A percentile compares a stretch with the other conserved stretches of the same genome.
Evolutionary conservation across 1,140 invertebrate genomes (phyloP).

Genomic region (Galendromus occidentalis): DNA sequence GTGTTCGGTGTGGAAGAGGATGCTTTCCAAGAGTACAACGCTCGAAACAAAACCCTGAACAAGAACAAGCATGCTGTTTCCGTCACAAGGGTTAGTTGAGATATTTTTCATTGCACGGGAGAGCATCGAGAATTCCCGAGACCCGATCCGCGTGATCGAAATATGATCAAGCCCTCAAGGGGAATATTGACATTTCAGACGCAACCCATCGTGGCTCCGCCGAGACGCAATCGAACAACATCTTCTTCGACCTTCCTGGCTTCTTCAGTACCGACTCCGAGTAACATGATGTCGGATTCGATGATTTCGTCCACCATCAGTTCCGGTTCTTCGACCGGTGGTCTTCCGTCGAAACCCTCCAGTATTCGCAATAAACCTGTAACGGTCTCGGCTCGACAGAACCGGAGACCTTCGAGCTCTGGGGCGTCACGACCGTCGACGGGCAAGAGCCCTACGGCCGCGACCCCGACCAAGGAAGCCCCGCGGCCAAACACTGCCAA

Average conservation of each 20-base stretch:
- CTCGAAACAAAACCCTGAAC: slow-evolving; percentile 13
- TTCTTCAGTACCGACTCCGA: neutral
- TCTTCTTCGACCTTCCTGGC: slow-evolving; percentile 3
- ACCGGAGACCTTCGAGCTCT: neutral
- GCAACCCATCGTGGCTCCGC: neutral
- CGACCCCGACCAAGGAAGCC: neutral
- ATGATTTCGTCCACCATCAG: slow-evolving; percentile 8
- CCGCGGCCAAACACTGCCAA: slow-evolving; percentile 14
- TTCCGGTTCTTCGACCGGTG: neutral
- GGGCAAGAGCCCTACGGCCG: neutral
- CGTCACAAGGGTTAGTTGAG: slow-evolving; percentile 14
- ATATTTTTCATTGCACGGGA: no score
- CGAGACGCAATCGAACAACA: neutral
- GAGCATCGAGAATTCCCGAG: neutral
- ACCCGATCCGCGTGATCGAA: slow-evolving; percentile 8
- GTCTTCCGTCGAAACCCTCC: neutral
- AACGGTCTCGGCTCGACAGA: neutral
- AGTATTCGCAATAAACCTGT: neutral
- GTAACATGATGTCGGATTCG: neutral
- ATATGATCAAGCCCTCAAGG: slow-evolving; percentile 14
- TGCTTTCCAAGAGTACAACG: slow-evolving; percentile 13
- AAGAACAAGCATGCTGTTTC: slow-evolving; percentile 14
- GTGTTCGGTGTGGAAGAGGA: slow-evolving; percentile 38
- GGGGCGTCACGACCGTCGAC: neutral
- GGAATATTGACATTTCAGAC: no score